Percentiles rank a stretch among this genome's conserved stretches.
These are phyloP conservation scores for Ectropis grisescens DNA, from an alignment of 1,140 invertebrate genomes.

Conservation along the genomic window DNA sequence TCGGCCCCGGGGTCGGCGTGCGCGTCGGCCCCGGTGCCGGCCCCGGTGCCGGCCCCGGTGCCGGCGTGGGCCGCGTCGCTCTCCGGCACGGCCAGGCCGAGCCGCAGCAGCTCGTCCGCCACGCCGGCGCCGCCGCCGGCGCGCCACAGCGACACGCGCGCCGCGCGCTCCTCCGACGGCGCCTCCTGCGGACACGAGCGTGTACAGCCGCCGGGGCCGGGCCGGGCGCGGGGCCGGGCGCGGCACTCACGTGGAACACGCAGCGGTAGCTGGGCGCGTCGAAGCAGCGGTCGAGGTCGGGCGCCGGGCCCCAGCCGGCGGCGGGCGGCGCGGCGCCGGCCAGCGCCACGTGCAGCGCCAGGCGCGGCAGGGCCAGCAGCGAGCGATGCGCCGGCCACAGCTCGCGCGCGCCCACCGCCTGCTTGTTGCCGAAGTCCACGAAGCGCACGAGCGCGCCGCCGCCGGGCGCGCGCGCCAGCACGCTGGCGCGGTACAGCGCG, in stretches of 20 bases:
- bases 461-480: slow-evolving; percentile 70
- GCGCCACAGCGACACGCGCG: slow-evolving; percentile 70
- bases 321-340: slow-evolving; percentile 69
- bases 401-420: slow-evolving; percentile 70
- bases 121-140: slow-evolving; percentile 52
- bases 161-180: no score
- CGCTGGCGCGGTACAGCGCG: slow-evolving; percentile 76
- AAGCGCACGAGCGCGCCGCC: slow-evolving; percentile 76
- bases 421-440: slow-evolving; percentile 82
- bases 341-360: slow-evolving; percentile 77
- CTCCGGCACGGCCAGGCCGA: no score
- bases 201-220: slow-evolving; percentile 65
- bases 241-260: slow-evolving; percentile 58
- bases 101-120: slow-evolving; percentile 51
- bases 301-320: slow-evolving; percentile 68
- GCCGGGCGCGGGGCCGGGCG: no score
- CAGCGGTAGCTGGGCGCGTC: slow-evolving; percentile 71
- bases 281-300: slow-evolving; percentile 71
- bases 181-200: no score
- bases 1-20: no score
- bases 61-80: no score
- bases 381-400: slow-evolving; percentile 77
- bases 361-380: slow-evolving; percentile 76
- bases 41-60: no score
- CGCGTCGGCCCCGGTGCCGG: no score